Base-by-base conservation (phyloP, 2,888 invertebrate genomes). In the Spodoptera exigua region DNA sequence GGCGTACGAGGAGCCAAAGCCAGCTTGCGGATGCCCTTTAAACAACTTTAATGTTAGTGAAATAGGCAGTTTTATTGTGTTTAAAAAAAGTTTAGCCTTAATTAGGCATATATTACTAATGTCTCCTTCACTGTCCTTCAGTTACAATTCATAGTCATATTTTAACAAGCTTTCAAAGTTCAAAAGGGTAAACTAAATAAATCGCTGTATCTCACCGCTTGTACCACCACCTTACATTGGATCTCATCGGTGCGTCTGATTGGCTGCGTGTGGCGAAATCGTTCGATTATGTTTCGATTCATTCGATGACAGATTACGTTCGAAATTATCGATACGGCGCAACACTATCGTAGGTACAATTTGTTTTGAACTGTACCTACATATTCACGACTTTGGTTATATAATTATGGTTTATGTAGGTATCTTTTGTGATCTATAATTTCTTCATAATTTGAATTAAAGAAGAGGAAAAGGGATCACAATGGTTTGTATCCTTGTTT, bases 191-290 rank as follows among this genome's bases (percentile, higher is more conserved):
- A 37, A 7, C n/a, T 40, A 12, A 0, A 0, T n/a, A 9, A 60
- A 63, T 53, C 76, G 75, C 74, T 65, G 5, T 48, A 45, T 71
- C 71, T 76, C 61, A 2, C 45, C 18, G 39, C 57, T 80, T 75
- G 65, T 3, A 71, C 87, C 83, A 61, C 76, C 56, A 55, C 65
- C 74, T 77, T 62, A 83, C 82, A 85, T 89, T 83, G 88, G 85
- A 92, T 89, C 91, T 86, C 89, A 93, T 91, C 92, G 89, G 84
- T 70, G 82, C 87, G 81, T 89, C 84, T 92, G 92, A 93, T 93
- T 93, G 93, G 93, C 87, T 89, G 90, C 92, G 92, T 92, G 91
- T 92, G 93, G 93, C 92, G 85, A 93, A 92, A 92, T 93, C 89
- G 89, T 88, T 83, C 86, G 84, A 84, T 82, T 87, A 87, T 89